phyloP scores from a whole-genome alignment of 2,888 invertebrate genomes.

The Watsonalla binaria region DNA sequence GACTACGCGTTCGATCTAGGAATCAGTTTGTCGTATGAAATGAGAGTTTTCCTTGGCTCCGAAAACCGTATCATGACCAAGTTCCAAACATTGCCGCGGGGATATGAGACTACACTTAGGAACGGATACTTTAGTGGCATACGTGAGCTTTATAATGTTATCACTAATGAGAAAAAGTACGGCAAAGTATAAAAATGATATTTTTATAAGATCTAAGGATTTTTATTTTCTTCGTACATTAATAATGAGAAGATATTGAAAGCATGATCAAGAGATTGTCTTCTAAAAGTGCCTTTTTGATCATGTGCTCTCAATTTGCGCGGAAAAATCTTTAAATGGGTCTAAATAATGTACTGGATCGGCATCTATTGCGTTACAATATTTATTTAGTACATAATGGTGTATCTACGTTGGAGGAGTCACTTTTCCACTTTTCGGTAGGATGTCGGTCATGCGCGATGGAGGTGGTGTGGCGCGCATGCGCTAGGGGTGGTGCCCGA shows the following conservation, averaged over 20 bases:
- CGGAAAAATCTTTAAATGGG: slow-evolving; percentile 49
- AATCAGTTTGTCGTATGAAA: slow-evolving; percentile 47
- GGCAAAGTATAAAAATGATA: slow-evolving; percentile 21
- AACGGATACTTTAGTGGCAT: slow-evolving; percentile 57
- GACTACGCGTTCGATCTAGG: slow-evolving; percentile 48
- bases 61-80: slow-evolving; percentile 42
- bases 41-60: slow-evolving; percentile 57
- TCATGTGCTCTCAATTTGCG: slow-evolving; percentile 29
- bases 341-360: slow-evolving; percentile 56
- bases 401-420: slow-evolving; percentile 76
- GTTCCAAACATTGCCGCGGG: slow-evolving; percentile 54
- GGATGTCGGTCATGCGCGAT: slow-evolving; percentile 74
- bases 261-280: slow-evolving; percentile 13
- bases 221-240: no score
- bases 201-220: background rate
- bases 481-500: slow-evolving; percentile 74
- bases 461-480: slow-evolving; percentile 46
- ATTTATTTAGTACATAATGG: slow-evolving; percentile 76
- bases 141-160: slow-evolving; percentile 47
- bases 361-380: slow-evolving; percentile 65
- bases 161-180: slow-evolving; percentile 40
- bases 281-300: slow-evolving; percentile 14
- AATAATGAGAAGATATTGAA: background rate
- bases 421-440: slow-evolving; percentile 76
- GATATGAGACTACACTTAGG: slow-evolving; percentile 45